phyloP scores from a whole-genome alignment of 1,140 invertebrate genomes.

The Trichonephila inaurata region DNA sequence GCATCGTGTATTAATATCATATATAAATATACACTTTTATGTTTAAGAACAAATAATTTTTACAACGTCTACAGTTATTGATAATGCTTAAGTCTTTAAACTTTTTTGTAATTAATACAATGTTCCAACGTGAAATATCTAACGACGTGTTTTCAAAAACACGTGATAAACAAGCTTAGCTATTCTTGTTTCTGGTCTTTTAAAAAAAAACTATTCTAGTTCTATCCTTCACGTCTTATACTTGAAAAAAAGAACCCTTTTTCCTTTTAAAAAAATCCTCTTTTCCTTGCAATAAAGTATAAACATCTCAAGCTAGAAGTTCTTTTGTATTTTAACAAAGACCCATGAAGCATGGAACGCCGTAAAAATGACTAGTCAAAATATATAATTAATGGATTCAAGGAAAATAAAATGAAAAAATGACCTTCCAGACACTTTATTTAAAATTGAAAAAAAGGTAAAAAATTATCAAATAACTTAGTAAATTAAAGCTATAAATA shows the following conservation, averaged over 20 bases:
- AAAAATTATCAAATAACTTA: constrained; percentile 8
- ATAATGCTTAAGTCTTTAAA: too few species aligned
- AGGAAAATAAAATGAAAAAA: neutral
- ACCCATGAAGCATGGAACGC: neutral
- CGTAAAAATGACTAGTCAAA: neutral
- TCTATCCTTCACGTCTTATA: neutral
- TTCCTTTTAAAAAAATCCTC: neutral
- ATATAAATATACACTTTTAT: too few species aligned
- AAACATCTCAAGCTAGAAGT: neutral
- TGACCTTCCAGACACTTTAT: neutral
- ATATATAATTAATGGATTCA: neutral
- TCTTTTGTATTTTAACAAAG: neutral
- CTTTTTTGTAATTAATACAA: too few species aligned
- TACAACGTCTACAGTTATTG: too few species aligned
- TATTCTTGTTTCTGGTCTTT: neutral
- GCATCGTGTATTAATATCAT: too few species aligned
- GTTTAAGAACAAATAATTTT: too few species aligned
- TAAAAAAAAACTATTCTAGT: too few species aligned
- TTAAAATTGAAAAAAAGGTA: neutral
- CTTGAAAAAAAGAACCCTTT: neutral
- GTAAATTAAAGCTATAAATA: constrained; percentile 35
- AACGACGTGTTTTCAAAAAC: too few species aligned
- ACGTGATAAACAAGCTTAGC: too few species aligned
- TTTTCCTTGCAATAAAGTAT: neutral
- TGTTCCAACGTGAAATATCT: too few species aligned